phyloP scores from a whole-genome alignment of 2,888 invertebrate genomes.

The Ornithoptera priamus region DNA sequence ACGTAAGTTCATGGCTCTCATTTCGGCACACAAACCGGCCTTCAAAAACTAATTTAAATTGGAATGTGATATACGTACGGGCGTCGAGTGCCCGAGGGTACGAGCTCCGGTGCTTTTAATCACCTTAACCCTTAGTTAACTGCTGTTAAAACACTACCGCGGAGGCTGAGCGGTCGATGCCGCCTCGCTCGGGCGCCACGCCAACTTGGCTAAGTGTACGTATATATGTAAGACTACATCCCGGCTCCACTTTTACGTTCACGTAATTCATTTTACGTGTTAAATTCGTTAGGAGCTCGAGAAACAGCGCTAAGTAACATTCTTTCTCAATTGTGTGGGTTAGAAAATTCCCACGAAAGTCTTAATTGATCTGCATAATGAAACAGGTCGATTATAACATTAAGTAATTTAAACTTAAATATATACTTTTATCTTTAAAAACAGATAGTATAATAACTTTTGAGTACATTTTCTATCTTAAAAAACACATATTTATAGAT shows the following conservation, averaged over 20 bases:
- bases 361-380: constrained; percentile 20
- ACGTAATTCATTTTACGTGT: constrained; percentile 26
- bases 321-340: constrained; percentile 15
- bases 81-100: constrained; percentile 58
- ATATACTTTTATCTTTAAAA: background rate
- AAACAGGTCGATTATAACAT: constrained; percentile 6
- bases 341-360: constrained; percentile 19
- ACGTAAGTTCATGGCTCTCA: constrained; percentile 47
- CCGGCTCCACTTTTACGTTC: constrained; percentile 6
- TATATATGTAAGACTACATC: background rate
- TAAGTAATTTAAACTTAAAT: constrained; percentile 3
- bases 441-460: background rate
- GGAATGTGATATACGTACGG: constrained; percentile 77
- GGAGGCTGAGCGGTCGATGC: constrained; percentile 36
- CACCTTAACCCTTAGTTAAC: constrained; percentile 64
- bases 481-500: too few species aligned
- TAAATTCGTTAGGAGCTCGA: constrained; percentile 23
- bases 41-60: constrained; percentile 77
- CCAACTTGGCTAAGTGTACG: background rate
- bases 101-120: constrained; percentile 65
- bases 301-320: constrained; percentile 16
- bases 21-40: constrained; percentile 68
- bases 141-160: constrained; percentile 65
- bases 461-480: background rate
- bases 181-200: constrained; percentile 13